Conservation (phyloP, 2,113 vertebrate species). For the Zosterops lateralis region DNA sequence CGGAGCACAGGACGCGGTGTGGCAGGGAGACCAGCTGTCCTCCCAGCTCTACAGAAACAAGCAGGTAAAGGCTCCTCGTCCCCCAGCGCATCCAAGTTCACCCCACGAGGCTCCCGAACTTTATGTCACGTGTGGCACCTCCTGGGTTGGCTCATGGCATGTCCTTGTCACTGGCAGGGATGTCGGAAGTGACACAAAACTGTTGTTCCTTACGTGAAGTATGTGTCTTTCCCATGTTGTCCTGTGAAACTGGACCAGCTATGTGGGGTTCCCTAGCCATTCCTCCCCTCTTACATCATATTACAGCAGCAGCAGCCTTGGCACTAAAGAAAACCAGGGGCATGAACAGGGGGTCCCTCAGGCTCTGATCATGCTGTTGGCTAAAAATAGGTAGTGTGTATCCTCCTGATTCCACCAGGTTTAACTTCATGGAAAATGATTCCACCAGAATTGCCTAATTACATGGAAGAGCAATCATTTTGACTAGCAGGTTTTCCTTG, state of each 20-base stretch:
- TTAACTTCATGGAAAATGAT: not conserved
- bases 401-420: not conserved
- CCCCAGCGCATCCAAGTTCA: accelerated
- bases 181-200: not conserved
- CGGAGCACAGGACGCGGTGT: conserved; percentile 51
- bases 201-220: not conserved
- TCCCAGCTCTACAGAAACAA: conserved; percentile 90
- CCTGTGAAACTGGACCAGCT: not conserved
- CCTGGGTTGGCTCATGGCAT: not conserved
- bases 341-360: not conserved
- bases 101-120: not conserved
- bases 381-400: not conserved
- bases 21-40: conserved; percentile 79
- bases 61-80: conserved; percentile 74
- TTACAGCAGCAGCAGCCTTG: not conserved
- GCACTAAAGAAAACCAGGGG: not conserved
- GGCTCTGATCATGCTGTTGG: not conserved
- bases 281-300: not conserved
- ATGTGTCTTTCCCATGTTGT: not conserved
- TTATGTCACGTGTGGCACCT: not conserved
- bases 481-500: not conserved
- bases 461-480: not conserved
- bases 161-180: accelerated
- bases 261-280: not conserved
- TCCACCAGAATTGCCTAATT: not conserved